Evolutionary conservation across 2,888 invertebrate genomes (phyloP), one percentile per base, ranked within the genome.

Genomic region (Gymnoscelis rufifasciata): DNA sequence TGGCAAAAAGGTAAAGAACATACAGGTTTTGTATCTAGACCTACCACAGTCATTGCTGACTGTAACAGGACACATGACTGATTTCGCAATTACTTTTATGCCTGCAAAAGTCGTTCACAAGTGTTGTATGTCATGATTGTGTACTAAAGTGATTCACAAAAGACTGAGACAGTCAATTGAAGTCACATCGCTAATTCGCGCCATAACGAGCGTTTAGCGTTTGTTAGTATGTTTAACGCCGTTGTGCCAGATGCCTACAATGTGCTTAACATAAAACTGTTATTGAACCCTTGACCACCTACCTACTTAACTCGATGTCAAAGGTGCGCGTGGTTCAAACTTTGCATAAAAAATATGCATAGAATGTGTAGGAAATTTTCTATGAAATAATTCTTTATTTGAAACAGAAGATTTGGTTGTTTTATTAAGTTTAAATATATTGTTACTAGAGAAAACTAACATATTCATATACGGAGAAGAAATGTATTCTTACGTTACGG

Each of bases 201-300:
- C 52, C 59, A 67, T 73, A 71, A 76, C 71, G 62, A 72, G 64
- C 74, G 72, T 55, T 78, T 78, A 74, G 68, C 62, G 69, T 69
- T n/a, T 58, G 66, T 78, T 77, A 68, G 60, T 54, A 50, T 64
- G 59, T 67, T 71, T 67, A 72, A 67, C 69, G 56, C 56, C 45
- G 48, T 59, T 61, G 60, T 51, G 48, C 47, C 44, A 48, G 37
- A 46, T 47, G 41, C 33, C 7, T 38, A 12, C 43, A 37, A 41
- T 42, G 27, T 24, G 28, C 13, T 8, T 19, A 33, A 42, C 26
- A 26, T 36, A 42, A 49, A 29, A 44, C 31, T 39, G 38, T 39
- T 38, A 35, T 38, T 47, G 38, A 39, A 38, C 33, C 7, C n/a
- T 4, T 31, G 26, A 28, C 23, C 15, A 33, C 31, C 13, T 14